These are phyloP conservation scores for Gyps fulvus DNA, from an alignment of 2,113 vertebrate species.

Conservation along the genomic window DNA sequence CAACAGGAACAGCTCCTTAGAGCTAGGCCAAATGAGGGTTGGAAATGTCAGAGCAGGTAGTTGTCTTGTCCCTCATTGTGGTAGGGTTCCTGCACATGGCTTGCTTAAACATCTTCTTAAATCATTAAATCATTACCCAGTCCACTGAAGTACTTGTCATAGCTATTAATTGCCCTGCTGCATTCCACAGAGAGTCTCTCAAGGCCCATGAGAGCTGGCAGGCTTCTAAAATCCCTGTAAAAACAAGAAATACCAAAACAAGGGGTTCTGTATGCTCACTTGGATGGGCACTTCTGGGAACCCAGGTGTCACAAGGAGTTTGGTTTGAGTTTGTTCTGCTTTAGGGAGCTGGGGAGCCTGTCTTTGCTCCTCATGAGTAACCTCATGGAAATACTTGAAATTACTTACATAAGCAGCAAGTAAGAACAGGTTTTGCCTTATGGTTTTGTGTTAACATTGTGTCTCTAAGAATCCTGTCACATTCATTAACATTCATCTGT, in stretches of 20 bases:
- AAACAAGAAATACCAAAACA: background rate
- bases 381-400: background rate
- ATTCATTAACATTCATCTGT: background rate
- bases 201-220: background rate
- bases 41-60: background rate
- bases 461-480: background rate
- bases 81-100: background rate
- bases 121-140: background rate
- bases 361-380: background rate
- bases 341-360: background rate
- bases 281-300: background rate
- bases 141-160: background rate
- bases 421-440: background rate
- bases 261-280: background rate
- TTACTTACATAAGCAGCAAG: background rate
- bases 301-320: background rate
- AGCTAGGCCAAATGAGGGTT: background rate
- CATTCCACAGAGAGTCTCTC: background rate
- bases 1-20: background rate
- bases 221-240: background rate
- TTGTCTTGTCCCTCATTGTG: background rate
- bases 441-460: background rate
- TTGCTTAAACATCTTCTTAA: background rate
- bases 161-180: background rate
- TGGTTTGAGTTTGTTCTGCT: background rate